Evolutionary conservation across 2,113 vertebrate species (phyloP).

Genomic region (Syrmaticus mikado): DNA sequence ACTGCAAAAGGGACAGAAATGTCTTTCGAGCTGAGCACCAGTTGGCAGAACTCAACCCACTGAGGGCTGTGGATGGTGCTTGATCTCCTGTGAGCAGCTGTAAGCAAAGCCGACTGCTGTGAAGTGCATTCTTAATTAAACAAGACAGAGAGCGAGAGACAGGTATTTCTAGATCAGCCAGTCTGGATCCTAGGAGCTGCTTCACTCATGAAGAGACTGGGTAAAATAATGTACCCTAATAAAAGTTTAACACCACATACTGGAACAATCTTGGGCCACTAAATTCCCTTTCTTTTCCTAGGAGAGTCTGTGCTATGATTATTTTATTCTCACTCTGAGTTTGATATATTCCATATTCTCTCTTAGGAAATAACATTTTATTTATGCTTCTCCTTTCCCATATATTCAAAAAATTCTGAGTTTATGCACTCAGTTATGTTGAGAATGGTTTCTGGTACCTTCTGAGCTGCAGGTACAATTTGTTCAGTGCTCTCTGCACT

Average conservation of each 20-base stretch:
- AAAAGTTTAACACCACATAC: not conserved
- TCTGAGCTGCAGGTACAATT: slow-evolving; percentile 14
- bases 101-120: not conserved
- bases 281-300: slow-evolving; percentile 27
- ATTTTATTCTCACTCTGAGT: not conserved
- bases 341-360: slow-evolving; percentile 20
- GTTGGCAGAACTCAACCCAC: not conserved
- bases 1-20: not conserved
- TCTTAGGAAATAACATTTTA: slow-evolving; percentile 51
- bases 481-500: not conserved
- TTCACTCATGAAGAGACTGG: not conserved
- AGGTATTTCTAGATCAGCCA: not conserved
- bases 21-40: not conserved
- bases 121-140: not conserved
- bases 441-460: not conserved
- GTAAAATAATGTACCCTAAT: not conserved
- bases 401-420: not conserved
- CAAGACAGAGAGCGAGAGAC: accelerated
- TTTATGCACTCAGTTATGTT: not conserved
- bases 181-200: not conserved
- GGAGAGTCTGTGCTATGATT: not conserved
- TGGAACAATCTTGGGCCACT: not conserved
- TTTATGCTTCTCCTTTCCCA: not conserved
- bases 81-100: not conserved
- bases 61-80: not conserved